These are phyloP conservation scores for Todiramphus chloris DNA, from an alignment of 2,113 vertebrate genomes.

Conservation along the genomic window DNA sequence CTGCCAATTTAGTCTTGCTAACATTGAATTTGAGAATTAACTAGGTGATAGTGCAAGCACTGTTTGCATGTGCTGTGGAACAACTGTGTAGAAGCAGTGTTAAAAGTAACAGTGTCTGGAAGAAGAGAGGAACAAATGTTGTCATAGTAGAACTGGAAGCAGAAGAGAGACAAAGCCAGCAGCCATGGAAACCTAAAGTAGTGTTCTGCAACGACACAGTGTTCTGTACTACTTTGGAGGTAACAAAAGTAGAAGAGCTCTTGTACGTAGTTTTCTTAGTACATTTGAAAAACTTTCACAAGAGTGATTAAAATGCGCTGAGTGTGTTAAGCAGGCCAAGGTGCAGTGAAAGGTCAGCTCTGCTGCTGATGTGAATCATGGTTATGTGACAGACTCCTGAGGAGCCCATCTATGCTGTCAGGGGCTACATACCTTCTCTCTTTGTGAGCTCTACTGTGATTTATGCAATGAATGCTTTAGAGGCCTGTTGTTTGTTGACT, in stretches of 20 bases:
- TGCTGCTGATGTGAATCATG: neutral
- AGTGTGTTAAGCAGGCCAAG: neutral
- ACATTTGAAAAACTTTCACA: neutral
- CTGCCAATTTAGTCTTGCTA: neutral
- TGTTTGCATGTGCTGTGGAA: neutral
- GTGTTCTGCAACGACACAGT: neutral
- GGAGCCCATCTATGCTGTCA: neutral
- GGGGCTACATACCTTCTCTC: neutral
- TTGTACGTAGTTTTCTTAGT: neutral
- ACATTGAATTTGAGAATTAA: neutral
- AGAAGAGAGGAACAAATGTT: neutral
- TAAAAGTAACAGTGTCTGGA: neutral
- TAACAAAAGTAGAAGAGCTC: neutral
- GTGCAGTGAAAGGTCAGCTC: neutral
- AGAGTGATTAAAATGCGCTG: neutral
- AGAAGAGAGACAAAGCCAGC: neutral
- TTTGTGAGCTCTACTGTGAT: neutral
- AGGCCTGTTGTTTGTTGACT: neutral
- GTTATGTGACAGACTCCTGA: neutral
- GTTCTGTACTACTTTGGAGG: neutral
- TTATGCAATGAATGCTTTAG: neutral
- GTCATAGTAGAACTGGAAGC: neutral
- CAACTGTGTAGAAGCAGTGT: neutral
- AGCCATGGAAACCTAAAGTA: neutral
- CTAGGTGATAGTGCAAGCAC: neutral